phyloP scores from a whole-genome alignment of 2,888 invertebrate genomes.

The Archips crataeganus region DNA sequence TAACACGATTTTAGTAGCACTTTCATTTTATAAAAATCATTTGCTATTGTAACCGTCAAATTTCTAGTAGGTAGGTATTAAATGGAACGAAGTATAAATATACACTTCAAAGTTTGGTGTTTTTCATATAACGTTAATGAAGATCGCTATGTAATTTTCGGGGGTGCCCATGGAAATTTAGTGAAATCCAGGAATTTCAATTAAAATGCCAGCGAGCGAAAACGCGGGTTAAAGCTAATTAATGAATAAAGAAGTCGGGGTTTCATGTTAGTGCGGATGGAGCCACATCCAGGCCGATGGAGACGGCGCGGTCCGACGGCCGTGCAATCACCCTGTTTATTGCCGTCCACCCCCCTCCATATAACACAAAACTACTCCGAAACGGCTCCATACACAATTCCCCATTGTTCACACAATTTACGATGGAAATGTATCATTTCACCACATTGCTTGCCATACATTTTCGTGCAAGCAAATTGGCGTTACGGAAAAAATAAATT shows the following conservation, averaged over 20 bases:
- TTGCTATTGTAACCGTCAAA: no score
- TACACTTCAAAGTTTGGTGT: no score
- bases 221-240: no score
- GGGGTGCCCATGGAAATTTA: no score
- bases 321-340: conserved; percentile 43
- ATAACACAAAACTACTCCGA: conserved; percentile 42
- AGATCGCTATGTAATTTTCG: no score
- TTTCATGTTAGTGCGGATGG: background rate
- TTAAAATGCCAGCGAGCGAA: no score
- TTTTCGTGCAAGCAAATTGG: conserved; percentile 35
- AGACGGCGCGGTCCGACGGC: conserved; percentile 32
- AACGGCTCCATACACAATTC: conserved; percentile 41
- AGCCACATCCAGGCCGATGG: conserved; percentile 26
- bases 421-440: conserved; percentile 42
- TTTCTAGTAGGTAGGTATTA: no score
- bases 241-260: background rate
- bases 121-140: no score
- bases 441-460: conserved; percentile 41
- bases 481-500: conserved; percentile 30
- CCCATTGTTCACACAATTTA: conserved; percentile 42
- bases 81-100: no score
- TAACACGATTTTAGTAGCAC: no score
- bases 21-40: no score
- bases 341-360: conserved; percentile 41
- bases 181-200: no score